Base-by-base conservation (phyloP, 2,113 vertebrate species). In the Neotragus pygmaeus region DNA sequence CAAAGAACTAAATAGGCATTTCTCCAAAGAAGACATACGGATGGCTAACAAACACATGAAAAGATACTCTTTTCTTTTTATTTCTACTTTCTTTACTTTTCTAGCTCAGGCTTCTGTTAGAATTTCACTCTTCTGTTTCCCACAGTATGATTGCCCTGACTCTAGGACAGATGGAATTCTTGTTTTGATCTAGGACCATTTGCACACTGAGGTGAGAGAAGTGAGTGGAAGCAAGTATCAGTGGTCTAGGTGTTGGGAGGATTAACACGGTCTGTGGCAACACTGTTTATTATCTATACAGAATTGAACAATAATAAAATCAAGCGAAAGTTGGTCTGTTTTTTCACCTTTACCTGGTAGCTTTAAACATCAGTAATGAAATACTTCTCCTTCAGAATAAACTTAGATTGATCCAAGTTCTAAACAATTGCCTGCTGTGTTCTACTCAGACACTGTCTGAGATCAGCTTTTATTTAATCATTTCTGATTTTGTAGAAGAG, bases 221-320 rank as follows among this genome's bases (percentile, higher is more conserved):
- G 2, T 13, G 3, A 57, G 45, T 85, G 51, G 49, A 7, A 55
- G 6, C 1, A 12, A 47, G 5, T 14, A 6, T 88, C 51, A 90
- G 19, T 2, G 10, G 1, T 39, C 6, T 4, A 60, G 9, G 0
- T 2, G 7, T 43, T 58, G 15, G 5, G 25, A 1, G 27, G 39
- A 0, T 27, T 4, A 7, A 7, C 21, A 27, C 51, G 53, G 27
- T 6, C 1, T 47, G 6, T 47, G 43, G 8, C 27, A n/a, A 17
- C 10, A 39, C 9, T 4, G 12, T 10, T 64, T 11, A 11, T 53
- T 84, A 49, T 58, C 33, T 23, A 8, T 23, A 28, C 19, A 16
- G 33, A 90, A 43, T 2, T 58, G 5, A 57, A 14, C 16, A 55
- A 27, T 25, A 13, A 33, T 45, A 73, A 88, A 88, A 75, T 62